A percentile compares a stretch with the other conserved stretches of the same genome.
These are phyloP conservation scores for Theropithecus gelada DNA, from an alignment of 2,113 vertebrate species.

Conservation along the genomic window DNA sequence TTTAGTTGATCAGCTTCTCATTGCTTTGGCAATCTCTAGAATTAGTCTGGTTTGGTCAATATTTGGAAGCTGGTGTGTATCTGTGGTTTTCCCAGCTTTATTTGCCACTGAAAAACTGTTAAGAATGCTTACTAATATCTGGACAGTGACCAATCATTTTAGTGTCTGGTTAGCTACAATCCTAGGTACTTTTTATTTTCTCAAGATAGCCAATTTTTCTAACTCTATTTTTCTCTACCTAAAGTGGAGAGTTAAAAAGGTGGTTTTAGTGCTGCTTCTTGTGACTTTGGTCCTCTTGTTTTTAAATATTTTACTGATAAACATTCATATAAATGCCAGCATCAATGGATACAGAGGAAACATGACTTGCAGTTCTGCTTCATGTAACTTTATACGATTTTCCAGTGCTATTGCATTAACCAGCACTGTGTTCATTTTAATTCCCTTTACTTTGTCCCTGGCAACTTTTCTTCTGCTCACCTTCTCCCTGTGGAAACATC, in stretches of 20 bases:
- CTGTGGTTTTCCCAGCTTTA: not conserved
- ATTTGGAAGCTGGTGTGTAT: not conserved
- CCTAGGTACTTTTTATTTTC: slow-evolving; percentile 36
- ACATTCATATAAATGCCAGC: not conserved
- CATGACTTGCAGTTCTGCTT: not conserved
- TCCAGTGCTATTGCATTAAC: accelerated
- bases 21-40: not conserved
- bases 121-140: not conserved
- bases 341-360: not conserved
- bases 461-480: not conserved
- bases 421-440: not conserved
- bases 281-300: not conserved
- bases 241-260: slow-evolving; percentile 4
- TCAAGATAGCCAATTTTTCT: slow-evolving; percentile 45
- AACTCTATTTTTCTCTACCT: slow-evolving; percentile 28
- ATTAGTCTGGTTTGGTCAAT: not conserved
- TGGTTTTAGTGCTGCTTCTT: not conserved
- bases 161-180: not conserved
- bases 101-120: no score
- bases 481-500: slow-evolving; percentile 2
- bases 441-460: not conserved
- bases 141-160: not conserved
- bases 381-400: accelerated
- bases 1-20: not conserved
- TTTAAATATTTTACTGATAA: not conserved